Base-by-base conservation (phyloP, 2,797 vertebrate species). In the Anniella stebbinsi region DNA sequence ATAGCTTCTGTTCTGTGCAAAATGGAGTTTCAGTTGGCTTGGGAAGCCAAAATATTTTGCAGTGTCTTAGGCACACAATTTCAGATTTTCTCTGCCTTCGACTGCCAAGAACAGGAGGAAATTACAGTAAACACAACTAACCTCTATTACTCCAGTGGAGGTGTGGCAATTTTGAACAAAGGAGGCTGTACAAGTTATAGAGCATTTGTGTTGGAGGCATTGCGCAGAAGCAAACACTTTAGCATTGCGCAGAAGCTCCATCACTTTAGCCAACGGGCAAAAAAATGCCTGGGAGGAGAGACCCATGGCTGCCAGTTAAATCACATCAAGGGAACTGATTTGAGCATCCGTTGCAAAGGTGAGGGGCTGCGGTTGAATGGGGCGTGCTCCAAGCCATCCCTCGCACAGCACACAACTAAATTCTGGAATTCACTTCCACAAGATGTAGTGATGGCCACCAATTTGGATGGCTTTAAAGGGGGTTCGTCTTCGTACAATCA, bases 41-140 rank as follows among this genome's bases (percentile, higher is more conserved):
- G 81, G 48, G 88, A 88, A 10, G 38, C 45, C n/a, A 70, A 88
- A 87, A 17, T 18, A 80, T 91, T 92, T 91, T 87, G 73, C 21
- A 0, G 2, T 91, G 73, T 41, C 54, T 87, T 90, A 88, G 57
- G 36, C 18, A 41, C 67, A 88, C 80, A 88, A 41, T 91, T 75
- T 83, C 92, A 93, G 41, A 21, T 91, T 91, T 94, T 73, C 28
- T 84, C 33, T 87, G 89, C 13, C 75, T 92, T 93, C 0, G 2
- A n/a, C 91, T 93, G 60, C 81, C 86, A 95, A 73, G 92, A 91
- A 90, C 75, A 70, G 63, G 87, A 94, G 93, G 89, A 70, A 88
- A 85, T 80, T 45, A 30, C 45, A 72, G 80, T 67, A 92, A 93
- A 88, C 54, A 88, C 54, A 87, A 89, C 30, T 33, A 80, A 7